Evolutionary conservation across 2,888 invertebrate genomes (phyloP).

Genomic region (Tenthredo notha): DNA sequence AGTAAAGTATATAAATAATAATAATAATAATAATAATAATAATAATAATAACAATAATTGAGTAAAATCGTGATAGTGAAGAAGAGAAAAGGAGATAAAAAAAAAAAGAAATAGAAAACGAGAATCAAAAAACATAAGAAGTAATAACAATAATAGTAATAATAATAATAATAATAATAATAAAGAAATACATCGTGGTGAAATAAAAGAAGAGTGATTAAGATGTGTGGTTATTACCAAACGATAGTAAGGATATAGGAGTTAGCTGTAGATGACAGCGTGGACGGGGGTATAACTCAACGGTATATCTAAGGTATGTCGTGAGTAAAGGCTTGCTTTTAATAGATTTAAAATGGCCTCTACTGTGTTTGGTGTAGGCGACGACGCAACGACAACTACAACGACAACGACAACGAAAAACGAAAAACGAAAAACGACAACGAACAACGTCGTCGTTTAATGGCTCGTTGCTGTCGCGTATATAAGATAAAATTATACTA

Average conservation of each 20-base stretch:
- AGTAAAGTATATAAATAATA: not conserved
- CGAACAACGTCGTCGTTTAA: not conserved
- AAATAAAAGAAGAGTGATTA: not conserved
- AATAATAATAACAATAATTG: not conserved
- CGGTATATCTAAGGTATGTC: conserved; percentile 49
- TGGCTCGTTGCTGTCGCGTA: not conserved
- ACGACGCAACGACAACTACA: not conserved
- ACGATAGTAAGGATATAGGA: conserved; percentile 12
- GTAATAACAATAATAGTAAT: not conserved
- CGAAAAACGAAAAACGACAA: no score
- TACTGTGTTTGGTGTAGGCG: conserved; percentile 36
- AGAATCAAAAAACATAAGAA: conserved; percentile 3
- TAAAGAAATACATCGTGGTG: not conserved
- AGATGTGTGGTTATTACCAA: conserved; percentile 1
- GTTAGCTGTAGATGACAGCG: conserved; percentile 44
- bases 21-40: not conserved
- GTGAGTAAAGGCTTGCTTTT: conserved; percentile 41
- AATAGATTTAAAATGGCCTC: conserved; percentile 54
- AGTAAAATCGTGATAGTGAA: not conserved
- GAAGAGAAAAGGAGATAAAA: not conserved
- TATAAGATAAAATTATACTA: not conserved
- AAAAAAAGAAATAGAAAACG: not conserved
- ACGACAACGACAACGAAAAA: no score
- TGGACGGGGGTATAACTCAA: conserved; percentile 36
- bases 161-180: not conserved